Conservation (phyloP, 2,888 invertebrate species). For the Drosophila phalerata region DNA sequence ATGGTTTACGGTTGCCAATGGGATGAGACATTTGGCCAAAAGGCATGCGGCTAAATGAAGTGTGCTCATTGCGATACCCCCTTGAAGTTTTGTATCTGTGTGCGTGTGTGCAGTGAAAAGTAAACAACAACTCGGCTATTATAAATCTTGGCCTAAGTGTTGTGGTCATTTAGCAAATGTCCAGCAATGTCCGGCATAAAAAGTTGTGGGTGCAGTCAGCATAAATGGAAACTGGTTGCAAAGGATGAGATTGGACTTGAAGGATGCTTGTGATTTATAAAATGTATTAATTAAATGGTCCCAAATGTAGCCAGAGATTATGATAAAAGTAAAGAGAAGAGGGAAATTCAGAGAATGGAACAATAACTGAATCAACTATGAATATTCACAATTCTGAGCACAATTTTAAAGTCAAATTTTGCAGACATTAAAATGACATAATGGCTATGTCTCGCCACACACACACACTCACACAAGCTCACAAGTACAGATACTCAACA, state of each 20-base stretch:
- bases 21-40: constrained; percentile 44
- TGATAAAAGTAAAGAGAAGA: constrained; percentile 21
- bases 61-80: constrained; percentile 61
- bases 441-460: constrained; percentile 14
- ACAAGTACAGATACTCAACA: background rate
- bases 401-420: constrained; percentile 20
- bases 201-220: constrained; percentile 51
- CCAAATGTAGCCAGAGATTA: constrained; percentile 36
- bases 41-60: constrained; percentile 71
- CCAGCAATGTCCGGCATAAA: constrained; percentile 70
- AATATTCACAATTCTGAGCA: background rate
- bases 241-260: constrained; percentile 27
- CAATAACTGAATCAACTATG: background rate
- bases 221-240: constrained; percentile 24
- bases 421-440: constrained; percentile 37
- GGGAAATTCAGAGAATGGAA: background rate
- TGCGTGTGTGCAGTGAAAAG: constrained; percentile 64
- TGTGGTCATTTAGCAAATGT: constrained; percentile 80
- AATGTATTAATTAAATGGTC: constrained; percentile 73
- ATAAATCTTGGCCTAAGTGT: constrained; percentile 81
- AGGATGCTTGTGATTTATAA: constrained; percentile 63
- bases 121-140: constrained; percentile 71
- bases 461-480: background rate
- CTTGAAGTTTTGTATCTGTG: constrained; percentile 34
- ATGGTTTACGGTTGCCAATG: constrained; percentile 17